These are phyloP conservation scores for Actenoides lindsayi DNA, from an alignment of 2,113 vertebrate species.

Conservation along the genomic window DNA sequence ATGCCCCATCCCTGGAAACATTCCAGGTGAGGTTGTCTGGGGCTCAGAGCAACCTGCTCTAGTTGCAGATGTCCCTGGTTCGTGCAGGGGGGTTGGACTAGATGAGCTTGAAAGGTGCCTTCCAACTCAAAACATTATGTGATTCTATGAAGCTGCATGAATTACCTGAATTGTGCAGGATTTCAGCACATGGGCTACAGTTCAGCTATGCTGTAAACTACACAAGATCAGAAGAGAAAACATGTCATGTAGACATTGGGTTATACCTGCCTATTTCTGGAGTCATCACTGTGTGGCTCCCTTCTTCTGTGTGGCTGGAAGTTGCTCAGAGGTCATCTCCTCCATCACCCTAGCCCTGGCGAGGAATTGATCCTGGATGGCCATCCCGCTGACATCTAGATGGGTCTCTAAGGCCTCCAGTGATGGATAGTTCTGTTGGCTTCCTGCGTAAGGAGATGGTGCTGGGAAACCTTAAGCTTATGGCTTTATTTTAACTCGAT, in stretches of 20 bases:
- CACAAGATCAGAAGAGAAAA: not conserved
- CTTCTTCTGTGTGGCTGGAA: not conserved
- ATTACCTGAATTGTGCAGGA: accelerated
- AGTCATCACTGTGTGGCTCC: accelerated
- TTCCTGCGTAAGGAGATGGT: not conserved
- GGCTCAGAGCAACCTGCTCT: no score
- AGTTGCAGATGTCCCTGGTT: no score
- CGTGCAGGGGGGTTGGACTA: no score
- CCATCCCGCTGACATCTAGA: not conserved
- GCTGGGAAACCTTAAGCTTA: not conserved
- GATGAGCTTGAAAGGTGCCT: no score
- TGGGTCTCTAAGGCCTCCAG: accelerated
- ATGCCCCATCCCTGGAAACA: no score
- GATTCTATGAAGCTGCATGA: no score
- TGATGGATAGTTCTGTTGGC: not conserved
- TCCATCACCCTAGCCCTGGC: accelerated
- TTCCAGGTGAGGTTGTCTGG: no score
- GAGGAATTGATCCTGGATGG: not conserved
- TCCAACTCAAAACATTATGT: no score
- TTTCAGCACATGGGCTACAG: accelerated
- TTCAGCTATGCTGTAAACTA: not conserved
- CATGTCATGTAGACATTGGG: accelerated
- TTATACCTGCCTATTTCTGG: not conserved
- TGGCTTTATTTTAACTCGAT: not conserved
- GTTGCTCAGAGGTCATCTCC: not conserved